A percentile compares a stretch with the other conserved stretches of the same genome.
These are phyloP conservation scores for Prunella himalayana DNA, from an alignment of 2,113 vertebrate genomes.

Conservation along the genomic window DNA sequence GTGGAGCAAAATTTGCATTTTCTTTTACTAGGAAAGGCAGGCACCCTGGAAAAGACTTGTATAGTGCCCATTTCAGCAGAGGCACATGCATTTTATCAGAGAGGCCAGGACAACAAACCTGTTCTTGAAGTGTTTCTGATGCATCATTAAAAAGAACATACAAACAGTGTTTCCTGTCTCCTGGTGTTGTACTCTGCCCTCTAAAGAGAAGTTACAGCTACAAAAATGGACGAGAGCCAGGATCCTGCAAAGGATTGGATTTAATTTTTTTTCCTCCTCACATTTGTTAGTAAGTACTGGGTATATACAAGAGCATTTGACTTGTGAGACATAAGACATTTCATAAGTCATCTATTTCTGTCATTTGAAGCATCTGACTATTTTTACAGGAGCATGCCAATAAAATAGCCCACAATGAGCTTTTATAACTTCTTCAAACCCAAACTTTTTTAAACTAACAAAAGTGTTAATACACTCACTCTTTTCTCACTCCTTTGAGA, in stretches of 20 bases:
- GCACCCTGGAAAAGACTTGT: background rate
- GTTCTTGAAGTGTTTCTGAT: background rate
- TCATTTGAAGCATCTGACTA: background rate
- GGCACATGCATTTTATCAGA: background rate
- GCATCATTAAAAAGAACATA: background rate
- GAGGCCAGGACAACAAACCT: background rate
- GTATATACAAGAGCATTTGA: background rate
- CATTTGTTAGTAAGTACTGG: background rate
- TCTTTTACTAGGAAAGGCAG: background rate
- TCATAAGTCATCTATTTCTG: background rate
- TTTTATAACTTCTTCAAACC: background rate
- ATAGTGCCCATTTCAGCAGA: background rate
- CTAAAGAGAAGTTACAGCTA: slow-evolving; percentile 14
- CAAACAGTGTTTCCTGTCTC: background rate
- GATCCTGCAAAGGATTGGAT: background rate
- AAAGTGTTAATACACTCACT: background rate
- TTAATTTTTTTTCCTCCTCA: background rate
- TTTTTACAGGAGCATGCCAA: background rate
- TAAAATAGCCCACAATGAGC: background rate
- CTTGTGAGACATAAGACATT: background rate
- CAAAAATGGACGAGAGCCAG: background rate
- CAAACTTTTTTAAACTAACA: background rate
- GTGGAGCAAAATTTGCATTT: background rate
- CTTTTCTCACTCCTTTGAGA: background rate
- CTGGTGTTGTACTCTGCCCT: background rate